Conservation (phyloP, 2,797 vertebrate genomes). For the Micrastur ruficollis region DNA sequence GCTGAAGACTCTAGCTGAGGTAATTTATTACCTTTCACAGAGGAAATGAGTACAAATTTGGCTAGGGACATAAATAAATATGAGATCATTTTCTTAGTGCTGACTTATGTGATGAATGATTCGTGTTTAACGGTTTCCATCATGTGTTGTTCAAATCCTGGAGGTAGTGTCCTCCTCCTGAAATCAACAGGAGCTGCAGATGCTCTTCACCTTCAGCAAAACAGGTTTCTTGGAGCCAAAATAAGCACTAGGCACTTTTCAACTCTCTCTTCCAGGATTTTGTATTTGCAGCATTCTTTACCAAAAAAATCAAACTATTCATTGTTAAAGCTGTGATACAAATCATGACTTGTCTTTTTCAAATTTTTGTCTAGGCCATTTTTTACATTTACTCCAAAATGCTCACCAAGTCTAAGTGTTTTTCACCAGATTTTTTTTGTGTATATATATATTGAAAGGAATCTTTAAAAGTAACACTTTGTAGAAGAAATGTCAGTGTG, state of each 20-base stretch:
- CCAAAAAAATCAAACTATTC: background rate
- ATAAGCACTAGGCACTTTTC: background rate
- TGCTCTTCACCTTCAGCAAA: background rate
- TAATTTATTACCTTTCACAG: conserved; percentile 18
- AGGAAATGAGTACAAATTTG: conserved; percentile 37
- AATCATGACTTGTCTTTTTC: background rate
- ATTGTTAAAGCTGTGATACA: background rate
- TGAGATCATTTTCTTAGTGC: conserved; percentile 23
- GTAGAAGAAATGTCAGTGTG: background rate
- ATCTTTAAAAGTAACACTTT: background rate
- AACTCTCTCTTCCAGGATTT: background rate
- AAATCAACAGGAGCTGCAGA: background rate
- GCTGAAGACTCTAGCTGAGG: background rate
- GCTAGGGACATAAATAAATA: conserved; percentile 23
- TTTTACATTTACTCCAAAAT: background rate
- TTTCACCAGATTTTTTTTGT: background rate
- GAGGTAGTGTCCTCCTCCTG: background rate
- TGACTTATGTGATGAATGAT: background rate
- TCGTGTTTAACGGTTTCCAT: background rate
- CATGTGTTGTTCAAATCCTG: background rate
- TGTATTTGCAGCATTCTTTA: background rate
- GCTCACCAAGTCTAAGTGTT: background rate
- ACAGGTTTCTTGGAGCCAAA: background rate
- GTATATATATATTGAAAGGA: background rate
- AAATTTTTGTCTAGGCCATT: background rate